Percentiles rank a stretch among this genome's conserved stretches.
Conservation (phyloP, 2,113 vertebrate species). For the Glaucidium brasilianum region DNA sequence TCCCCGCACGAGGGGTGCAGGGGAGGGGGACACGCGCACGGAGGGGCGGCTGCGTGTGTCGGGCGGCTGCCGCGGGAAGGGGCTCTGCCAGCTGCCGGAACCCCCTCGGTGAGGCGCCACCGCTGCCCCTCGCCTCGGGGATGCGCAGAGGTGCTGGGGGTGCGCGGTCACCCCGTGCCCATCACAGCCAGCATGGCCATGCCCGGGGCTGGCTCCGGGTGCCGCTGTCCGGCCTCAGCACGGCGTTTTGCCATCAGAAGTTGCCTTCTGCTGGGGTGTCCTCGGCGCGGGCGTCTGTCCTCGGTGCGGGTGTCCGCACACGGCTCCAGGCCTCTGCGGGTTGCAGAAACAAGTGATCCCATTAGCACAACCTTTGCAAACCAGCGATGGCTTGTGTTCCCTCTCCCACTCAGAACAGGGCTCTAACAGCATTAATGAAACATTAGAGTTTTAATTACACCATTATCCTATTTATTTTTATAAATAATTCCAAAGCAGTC, state of each 20-base stretch:
- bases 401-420: background rate
- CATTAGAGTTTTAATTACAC: slow-evolving; percentile 66
- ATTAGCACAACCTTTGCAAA: background rate
- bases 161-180: background rate
- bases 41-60: background rate
- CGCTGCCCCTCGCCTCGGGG: background rate
- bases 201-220: background rate
- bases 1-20: rapidly evolving
- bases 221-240: background rate
- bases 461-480: slow-evolving; percentile 72
- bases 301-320: background rate
- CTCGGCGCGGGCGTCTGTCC: background rate
- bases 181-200: too few relatives aligned
- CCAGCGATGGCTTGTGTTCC: background rate
- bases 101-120: background rate
- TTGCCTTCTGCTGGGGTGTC: background rate
- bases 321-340: background rate
- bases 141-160: rapidly evolving
- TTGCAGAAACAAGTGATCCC: background rate
- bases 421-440: slow-evolving; percentile 61
- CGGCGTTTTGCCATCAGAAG: background rate
- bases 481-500: slow-evolving; percentile 71
- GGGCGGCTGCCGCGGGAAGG: background rate
- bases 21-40: too few relatives aligned
- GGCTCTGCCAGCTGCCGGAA: background rate